Conservation (phyloP, 2,797 vertebrate species). For the Diglossa cyanea region DNA sequence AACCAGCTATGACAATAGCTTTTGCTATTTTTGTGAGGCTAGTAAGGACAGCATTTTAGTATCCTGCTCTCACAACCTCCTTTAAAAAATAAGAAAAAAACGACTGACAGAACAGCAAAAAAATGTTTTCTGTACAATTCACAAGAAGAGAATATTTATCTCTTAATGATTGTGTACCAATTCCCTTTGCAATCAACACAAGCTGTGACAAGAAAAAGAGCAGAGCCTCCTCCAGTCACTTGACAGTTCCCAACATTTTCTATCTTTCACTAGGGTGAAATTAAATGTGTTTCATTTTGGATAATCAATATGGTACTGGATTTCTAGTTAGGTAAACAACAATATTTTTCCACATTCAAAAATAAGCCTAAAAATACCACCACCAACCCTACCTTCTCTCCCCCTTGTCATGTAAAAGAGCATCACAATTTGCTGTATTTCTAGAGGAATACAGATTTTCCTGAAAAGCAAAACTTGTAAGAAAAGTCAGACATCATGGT, state of each 20-base stretch:
- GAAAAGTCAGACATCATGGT: background rate
- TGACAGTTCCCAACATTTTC: conserved; percentile 12
- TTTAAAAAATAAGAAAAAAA: background rate
- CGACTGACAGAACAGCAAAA: background rate
- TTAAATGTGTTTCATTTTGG: background rate
- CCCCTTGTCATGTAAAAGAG: background rate
- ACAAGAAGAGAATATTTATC: background rate
- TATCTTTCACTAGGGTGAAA: background rate
- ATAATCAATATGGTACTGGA: background rate
- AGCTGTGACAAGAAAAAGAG: conserved; percentile 38
- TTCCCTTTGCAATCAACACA: conserved; percentile 31
- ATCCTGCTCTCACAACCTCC: background rate
- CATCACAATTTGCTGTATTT: background rate
- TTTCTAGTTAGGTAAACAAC: background rate
- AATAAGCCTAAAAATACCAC: background rate
- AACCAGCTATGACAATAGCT: background rate
- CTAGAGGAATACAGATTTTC: background rate
- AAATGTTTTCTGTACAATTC: background rate
- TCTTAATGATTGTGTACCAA: background rate
- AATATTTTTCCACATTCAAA: background rate
- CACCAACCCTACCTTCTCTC: background rate
- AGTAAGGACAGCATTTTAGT: background rate
- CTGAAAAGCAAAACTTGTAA: background rate
- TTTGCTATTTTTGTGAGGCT: background rate
- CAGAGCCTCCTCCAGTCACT: conserved; percentile 2